Percentiles rank a stretch among this genome's conserved stretches.
Evolutionary conservation across 2,113 vertebrate species (phyloP).

Genomic region (Anthoscopus minutus): DNA sequence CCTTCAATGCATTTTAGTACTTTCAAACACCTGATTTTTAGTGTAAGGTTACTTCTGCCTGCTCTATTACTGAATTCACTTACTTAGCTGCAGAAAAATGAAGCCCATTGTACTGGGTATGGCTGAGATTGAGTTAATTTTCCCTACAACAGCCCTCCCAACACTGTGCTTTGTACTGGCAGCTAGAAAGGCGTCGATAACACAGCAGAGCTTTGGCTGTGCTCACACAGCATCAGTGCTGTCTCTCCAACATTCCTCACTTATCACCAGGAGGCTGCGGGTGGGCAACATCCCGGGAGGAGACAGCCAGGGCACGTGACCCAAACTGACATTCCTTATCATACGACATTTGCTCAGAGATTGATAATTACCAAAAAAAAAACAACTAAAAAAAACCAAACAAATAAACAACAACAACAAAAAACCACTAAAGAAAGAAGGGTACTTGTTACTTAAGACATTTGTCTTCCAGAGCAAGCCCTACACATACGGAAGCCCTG

Average conservation of each 20-base stretch:
- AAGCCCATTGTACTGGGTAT: neutral
- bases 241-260: neutral
- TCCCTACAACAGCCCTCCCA: neutral
- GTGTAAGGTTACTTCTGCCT: neutral
- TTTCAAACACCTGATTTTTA: neutral
- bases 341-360: neutral
- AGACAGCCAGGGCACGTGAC: neutral
- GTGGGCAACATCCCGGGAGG: neutral
- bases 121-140: neutral
- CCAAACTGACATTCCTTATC: neutral
- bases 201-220: neutral
- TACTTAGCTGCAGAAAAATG: neutral
- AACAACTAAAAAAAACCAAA: no score
- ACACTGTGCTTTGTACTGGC: neutral
- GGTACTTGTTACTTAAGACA: neutral
- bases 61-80: neutral
- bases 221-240: neutral
- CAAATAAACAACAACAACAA: no score
- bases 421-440: no score
- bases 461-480: neutral
- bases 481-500: neutral
- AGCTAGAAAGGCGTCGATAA: neutral
- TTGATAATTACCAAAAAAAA: rapidly evolving
- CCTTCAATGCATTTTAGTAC: neutral
- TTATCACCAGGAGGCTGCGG: neutral